phyloP scores from a whole-genome alignment of 2,797 vertebrate species.

The Silurus lanzhouensis region DNA sequence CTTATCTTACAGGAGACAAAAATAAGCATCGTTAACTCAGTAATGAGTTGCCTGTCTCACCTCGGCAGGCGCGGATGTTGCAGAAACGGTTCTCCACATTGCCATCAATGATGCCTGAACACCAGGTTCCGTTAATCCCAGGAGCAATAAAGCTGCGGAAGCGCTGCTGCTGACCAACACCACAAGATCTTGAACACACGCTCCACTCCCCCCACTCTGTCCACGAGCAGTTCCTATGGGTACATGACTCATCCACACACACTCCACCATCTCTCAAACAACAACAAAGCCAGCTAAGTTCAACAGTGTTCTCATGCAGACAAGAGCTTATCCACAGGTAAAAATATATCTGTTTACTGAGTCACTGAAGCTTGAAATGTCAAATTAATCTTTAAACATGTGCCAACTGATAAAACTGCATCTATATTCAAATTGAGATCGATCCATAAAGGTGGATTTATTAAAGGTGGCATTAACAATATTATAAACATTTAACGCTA shows the following conservation, averaged over 20 bases:
- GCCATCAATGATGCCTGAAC: constrained; percentile 78
- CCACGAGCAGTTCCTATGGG: constrained; percentile 81
- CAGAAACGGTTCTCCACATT: constrained; percentile 83
- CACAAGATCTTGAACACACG: constrained; percentile 83
- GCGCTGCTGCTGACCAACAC: constrained; percentile 84
- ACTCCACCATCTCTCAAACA: constrained; percentile 60
- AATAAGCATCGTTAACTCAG: background rate
- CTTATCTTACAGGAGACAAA: no score
- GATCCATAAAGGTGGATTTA: background rate
- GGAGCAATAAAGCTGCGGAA: constrained; percentile 79
- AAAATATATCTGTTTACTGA: constrained; percentile 16
- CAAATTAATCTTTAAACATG: background rate
- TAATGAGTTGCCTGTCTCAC: constrained; percentile 62
- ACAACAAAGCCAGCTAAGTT: background rate
- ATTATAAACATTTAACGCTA: background rate
- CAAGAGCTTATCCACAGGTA: background rate
- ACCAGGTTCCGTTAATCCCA: constrained; percentile 76
- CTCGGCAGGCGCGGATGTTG: constrained; percentile 84
- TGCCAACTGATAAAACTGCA: background rate
- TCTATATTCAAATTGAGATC: background rate
- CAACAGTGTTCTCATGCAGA: background rate
- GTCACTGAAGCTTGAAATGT: background rate
- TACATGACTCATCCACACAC: constrained; percentile 72
- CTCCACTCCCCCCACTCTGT: constrained; percentile 81
- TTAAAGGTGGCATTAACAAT: background rate